Percentiles rank a stretch among this genome's conserved stretches.
phyloP scores from a whole-genome alignment of 2,113 vertebrate genomes.

The Laticauda laticaudata region DNA sequence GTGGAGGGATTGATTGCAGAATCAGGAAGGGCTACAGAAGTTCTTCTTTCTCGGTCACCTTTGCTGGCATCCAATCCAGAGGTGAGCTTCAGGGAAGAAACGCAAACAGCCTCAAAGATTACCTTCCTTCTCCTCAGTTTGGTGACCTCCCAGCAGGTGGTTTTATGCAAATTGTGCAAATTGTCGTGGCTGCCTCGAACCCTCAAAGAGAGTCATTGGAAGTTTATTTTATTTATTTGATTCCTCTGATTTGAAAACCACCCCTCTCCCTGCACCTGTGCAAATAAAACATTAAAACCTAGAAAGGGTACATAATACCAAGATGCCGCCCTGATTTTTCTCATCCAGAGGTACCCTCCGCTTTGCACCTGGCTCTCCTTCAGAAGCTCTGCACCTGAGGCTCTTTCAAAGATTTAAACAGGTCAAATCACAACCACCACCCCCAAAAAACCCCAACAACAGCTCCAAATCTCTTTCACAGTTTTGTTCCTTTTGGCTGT shows the following conservation, averaged over 20 bases:
- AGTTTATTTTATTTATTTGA: too few species aligned
- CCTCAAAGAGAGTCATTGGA: neutral
- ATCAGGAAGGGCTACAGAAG: rapidly evolving
- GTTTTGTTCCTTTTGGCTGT: neutral
- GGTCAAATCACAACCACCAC: too few species aligned
- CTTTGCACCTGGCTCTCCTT: neutral
- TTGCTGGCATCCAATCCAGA: neutral
- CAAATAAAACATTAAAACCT: too few species aligned
- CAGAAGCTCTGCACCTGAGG: neutral
- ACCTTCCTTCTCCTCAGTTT: neutral
- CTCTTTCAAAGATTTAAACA: neutral
- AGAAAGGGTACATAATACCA: too few species aligned
- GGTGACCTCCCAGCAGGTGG: neutral
- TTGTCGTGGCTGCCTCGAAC: neutral
- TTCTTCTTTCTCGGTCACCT: neutral
- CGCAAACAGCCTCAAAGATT: neutral
- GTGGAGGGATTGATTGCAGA: neutral
- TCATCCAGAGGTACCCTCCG: neutral
- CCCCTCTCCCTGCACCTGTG: too few species aligned
- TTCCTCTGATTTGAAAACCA: too few species aligned
- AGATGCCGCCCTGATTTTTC: neutral
- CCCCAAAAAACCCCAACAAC: too few species aligned
- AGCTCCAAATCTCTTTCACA: neutral
- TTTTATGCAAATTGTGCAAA: neutral
- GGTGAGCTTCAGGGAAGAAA: neutral